Conservation (phyloP, 2,797 vertebrate genomes). For the Gymnoscopelus microlampas region DNA sequence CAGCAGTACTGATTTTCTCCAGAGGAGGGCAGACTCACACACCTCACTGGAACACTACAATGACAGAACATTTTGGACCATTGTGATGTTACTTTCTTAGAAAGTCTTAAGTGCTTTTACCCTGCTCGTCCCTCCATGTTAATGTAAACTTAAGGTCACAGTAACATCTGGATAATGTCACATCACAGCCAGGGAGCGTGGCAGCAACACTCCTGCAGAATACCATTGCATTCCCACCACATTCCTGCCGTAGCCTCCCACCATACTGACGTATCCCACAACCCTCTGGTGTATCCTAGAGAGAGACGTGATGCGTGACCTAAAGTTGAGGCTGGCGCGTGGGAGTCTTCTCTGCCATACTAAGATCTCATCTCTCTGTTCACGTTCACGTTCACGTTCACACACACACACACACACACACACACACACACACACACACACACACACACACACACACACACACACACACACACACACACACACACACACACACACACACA, state of each 20-base stretch:
- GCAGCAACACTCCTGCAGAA: slow-evolving; percentile 45
- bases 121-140: slow-evolving; percentile 35
- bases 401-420: not conserved
- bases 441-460: slow-evolving; percentile 1
- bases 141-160: slow-evolving; percentile 49
- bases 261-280: not conserved
- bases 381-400: not conserved
- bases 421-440: slow-evolving; percentile 4
- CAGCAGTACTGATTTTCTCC: slow-evolving; percentile 36
- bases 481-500: not conserved
- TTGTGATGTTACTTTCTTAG: not conserved
- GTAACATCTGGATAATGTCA: slow-evolving; percentile 69
- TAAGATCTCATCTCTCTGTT: not conserved
- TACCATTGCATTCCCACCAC: slow-evolving; percentile 45
- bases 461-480: slow-evolving; percentile 6
- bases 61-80: slow-evolving; percentile 18
- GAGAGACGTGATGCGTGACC: not conserved
- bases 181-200: not conserved
- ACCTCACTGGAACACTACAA: not conserved
- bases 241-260: slow-evolving; percentile 61
- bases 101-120: slow-evolving; percentile 37
- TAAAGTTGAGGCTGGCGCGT: slow-evolving; percentile 9
- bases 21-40: slow-evolving; percentile 52
- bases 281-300: slow-evolving; percentile 32
- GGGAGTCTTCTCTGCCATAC: slow-evolving; percentile 32